Percentiles rank a stretch among this genome's conserved stretches.
phyloP scores from a whole-genome alignment of 2,888 invertebrate species.

The Tigriopus californicus region DNA sequence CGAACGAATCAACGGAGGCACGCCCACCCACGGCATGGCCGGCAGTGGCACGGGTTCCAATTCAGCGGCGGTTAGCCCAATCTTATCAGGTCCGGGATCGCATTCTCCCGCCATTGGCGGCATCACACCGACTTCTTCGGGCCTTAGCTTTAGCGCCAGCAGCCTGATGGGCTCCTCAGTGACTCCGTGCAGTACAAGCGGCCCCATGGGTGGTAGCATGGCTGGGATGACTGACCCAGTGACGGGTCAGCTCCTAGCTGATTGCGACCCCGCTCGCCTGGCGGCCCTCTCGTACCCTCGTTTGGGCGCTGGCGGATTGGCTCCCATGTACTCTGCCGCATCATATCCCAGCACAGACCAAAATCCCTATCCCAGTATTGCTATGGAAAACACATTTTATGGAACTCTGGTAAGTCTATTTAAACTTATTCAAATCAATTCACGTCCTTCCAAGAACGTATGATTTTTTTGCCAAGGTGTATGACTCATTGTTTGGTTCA shows the following conservation, averaged over 20 bases:
- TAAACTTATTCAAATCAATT: too few relatives aligned
- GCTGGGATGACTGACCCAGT: slow-evolving; percentile 82
- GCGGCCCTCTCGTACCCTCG: slow-evolving; percentile 58
- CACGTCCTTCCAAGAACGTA: too few relatives aligned
- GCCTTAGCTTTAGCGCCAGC: neutral
- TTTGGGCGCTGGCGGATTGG: slow-evolving; percentile 26
- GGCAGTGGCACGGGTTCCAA: too few relatives aligned
- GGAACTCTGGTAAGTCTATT: slow-evolving; percentile 66
- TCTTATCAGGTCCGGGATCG: neutral
- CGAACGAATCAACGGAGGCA: too few relatives aligned
- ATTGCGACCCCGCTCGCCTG: slow-evolving; percentile 44
- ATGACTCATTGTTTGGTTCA: too few relatives aligned
- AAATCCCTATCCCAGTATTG: slow-evolving; percentile 78
- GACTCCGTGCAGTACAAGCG: too few relatives aligned
- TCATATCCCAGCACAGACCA: slow-evolving; percentile 70
- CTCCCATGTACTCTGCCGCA: slow-evolving; percentile 45
- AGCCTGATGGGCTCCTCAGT: neutral
- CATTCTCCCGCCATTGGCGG: neutral
- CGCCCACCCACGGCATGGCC: too few relatives aligned
- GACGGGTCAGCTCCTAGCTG: slow-evolving; percentile 62
- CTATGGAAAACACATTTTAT: slow-evolving; percentile 71
- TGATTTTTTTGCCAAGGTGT: too few relatives aligned
- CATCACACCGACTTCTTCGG: neutral
- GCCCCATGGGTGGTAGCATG: slow-evolving; percentile 35
- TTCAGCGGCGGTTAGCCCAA: neutral